phyloP scores from a whole-genome alignment of 2,113 vertebrate species.

The Limnothrissa miodon region DNA sequence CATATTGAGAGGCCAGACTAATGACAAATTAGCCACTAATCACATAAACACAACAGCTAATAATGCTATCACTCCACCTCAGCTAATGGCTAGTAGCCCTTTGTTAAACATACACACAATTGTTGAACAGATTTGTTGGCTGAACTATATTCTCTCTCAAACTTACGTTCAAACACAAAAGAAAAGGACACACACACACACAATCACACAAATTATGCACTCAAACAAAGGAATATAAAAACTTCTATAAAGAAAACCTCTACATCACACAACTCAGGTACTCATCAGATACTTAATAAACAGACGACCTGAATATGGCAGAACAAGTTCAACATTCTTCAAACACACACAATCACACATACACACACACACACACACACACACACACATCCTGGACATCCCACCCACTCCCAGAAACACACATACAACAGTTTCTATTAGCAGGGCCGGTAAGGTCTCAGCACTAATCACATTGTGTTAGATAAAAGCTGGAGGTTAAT shows the following conservation, averaged over 20 bases:
- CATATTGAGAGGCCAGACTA: slow-evolving; percentile 16
- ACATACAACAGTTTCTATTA: slow-evolving; percentile 52
- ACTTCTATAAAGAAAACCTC: too few species aligned
- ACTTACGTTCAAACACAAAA: neutral
- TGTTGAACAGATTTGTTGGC: neutral
- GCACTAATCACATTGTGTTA: slow-evolving; percentile 74
- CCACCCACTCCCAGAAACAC: neutral
- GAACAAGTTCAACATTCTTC: neutral
- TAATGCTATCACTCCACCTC: slow-evolving; percentile 67
- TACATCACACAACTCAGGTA: too few species aligned
- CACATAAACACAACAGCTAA: slow-evolving; percentile 46
- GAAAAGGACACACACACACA: too few species aligned
- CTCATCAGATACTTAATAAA: too few species aligned
- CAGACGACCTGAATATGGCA: too few species aligned
- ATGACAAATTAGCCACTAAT: slow-evolving; percentile 36
- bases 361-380: slow-evolving; percentile 29
- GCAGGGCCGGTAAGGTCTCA: slow-evolving; percentile 69
- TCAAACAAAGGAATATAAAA: too few species aligned
- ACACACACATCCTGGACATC: neutral
- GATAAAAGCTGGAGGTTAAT: slow-evolving; percentile 79
- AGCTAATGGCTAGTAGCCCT: slow-evolving; percentile 55
- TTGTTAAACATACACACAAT: neutral
- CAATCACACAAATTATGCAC: too few species aligned
- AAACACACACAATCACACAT: neutral
- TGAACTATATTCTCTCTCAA: neutral